Percentiles rank a stretch among this genome's conserved stretches.
phyloP scores from a whole-genome alignment of 2,797 vertebrate species.

The Alca torda region DNA sequence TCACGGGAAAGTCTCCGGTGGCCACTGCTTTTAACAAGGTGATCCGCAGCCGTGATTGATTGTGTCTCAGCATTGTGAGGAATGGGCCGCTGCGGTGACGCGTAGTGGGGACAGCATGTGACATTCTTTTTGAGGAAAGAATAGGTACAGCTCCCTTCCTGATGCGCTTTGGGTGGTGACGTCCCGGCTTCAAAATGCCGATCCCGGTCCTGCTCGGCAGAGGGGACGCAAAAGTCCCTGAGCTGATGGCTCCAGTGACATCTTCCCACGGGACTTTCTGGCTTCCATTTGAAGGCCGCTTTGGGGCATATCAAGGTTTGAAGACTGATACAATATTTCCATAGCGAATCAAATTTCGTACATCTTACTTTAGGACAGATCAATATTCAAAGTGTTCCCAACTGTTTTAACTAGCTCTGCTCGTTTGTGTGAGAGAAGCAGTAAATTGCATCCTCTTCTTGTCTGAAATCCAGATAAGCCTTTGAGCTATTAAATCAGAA shows the following conservation, averaged over 20 bases:
- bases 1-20: neutral
- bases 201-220: neutral
- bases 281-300: neutral
- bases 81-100: neutral
- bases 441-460: slow-evolving; percentile 22
- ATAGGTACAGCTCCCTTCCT: neutral
- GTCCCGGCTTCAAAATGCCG: neutral
- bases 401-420: slow-evolving; percentile 21
- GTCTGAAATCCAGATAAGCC: slow-evolving; percentile 50
- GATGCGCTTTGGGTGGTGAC: neutral
- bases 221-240: neutral
- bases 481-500: slow-evolving; percentile 52
- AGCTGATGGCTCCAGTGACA: neutral
- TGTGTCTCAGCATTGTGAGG: slow-evolving; percentile 19
- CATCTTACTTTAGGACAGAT: slow-evolving; percentile 50
- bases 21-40: slow-evolving; percentile 50
- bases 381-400: slow-evolving; percentile 33
- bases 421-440: slow-evolving; percentile 40
- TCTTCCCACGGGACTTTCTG: neutral
- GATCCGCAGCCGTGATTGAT: neutral
- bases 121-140: neutral
- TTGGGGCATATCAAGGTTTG: neutral
- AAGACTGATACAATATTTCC: slow-evolving; percentile 2
- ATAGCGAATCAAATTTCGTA: slow-evolving; percentile 28
- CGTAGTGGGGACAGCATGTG: neutral